Conservation (phyloP, 2,113 vertebrate species). For the Formicarius rufipectus region DNA sequence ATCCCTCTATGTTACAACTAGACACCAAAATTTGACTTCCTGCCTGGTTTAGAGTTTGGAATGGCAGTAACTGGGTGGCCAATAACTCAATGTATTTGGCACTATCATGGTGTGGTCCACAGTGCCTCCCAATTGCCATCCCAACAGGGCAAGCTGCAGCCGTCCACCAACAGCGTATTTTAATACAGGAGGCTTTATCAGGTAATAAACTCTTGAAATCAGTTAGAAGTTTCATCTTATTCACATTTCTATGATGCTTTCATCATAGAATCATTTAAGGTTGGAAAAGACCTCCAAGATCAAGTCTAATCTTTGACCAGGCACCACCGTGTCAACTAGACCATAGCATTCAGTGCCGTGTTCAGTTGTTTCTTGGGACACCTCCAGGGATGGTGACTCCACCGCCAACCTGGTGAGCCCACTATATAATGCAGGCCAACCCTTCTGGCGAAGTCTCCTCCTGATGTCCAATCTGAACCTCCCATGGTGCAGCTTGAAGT, state of each 20-base stretch:
- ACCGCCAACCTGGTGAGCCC: background rate
- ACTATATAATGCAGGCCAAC: background rate
- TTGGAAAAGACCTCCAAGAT: background rate
- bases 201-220: background rate
- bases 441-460: background rate
- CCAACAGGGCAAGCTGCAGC: background rate
- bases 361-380: background rate
- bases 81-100: fast-evolving
- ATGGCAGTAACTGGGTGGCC: background rate
- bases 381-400: background rate
- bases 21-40: background rate
- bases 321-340: background rate
- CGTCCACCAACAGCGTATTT: background rate
- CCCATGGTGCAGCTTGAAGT: background rate
- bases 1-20: background rate
- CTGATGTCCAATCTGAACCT: background rate
- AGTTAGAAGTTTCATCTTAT: background rate
- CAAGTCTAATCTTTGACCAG: background rate
- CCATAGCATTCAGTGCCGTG: background rate
- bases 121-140: background rate
- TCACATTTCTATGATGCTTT: background rate
- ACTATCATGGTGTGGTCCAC: fast-evolving
- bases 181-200: background rate
- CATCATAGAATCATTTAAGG: background rate
- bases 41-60: background rate